phyloP scores from a whole-genome alignment of 2,888 invertebrate genomes.

The Pterobdella sp. region DNA sequence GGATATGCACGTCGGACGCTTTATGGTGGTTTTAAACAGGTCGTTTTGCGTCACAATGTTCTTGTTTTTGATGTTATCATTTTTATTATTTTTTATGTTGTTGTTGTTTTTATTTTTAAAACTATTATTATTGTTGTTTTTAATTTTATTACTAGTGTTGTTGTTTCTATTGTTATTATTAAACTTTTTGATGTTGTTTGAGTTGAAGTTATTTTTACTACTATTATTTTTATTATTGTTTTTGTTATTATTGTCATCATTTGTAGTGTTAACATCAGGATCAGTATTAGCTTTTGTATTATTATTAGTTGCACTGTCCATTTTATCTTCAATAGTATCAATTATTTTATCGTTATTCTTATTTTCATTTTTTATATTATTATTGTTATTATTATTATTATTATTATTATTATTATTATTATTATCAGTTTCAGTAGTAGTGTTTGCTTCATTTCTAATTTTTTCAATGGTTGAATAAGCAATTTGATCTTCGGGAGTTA shows the following conservation, averaged over 20 bases:
- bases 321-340: not conserved
- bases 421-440: conserved; percentile 12
- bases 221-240: not conserved
- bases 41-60: not conserved
- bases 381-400: conserved; percentile 1
- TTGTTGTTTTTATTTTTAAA: conserved; percentile 14
- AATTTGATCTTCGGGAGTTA: too few species aligned
- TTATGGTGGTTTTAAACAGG: not conserved
- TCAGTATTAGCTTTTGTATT: not conserved
- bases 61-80: not conserved
- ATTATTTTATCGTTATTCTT: not conserved
- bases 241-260: not conserved
- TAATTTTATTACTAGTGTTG: conserved; percentile 10
- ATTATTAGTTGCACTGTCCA: not conserved
- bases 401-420: conserved; percentile 17
- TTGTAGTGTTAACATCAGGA: not conserved
- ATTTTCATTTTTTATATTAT: not conserved
- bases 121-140: conserved; percentile 5
- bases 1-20: not conserved
- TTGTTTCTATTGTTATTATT: conserved; percentile 10
- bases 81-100: not conserved
- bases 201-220: not conserved
- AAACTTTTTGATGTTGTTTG: conserved; percentile 12
- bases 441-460: conserved; percentile 1
- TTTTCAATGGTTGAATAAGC: not conserved